A percentile compares a stretch with the other conserved stretches of the same genome.
These are phyloP conservation scores for Trichogramma evanescens DNA, from an alignment of 2,888 invertebrate genomes.

Conservation along the genomic window DNA sequence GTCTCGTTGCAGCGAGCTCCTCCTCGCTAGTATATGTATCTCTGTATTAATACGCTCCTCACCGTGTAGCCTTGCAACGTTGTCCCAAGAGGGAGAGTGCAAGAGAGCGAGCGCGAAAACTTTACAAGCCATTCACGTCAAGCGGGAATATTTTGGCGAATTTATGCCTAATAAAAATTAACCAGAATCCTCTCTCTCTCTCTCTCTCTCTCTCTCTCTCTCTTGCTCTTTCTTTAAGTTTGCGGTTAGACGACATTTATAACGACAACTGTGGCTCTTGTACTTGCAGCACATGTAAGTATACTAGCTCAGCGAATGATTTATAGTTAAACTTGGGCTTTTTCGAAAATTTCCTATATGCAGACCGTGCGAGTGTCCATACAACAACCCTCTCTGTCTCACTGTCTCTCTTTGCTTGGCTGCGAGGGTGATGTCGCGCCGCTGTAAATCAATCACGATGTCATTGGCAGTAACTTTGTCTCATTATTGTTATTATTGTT, in stretches of 20 bases:
- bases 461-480: too few relatives aligned
- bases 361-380: conserved; percentile 11
- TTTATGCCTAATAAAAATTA: conserved; percentile 49
- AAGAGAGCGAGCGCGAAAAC: conserved; percentile 30
- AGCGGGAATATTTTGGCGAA: conserved; percentile 47
- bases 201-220: not conserved
- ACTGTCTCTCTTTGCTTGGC: not conserved
- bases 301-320: not conserved
- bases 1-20: too few relatives aligned
- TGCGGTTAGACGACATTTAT: conserved; percentile 28
- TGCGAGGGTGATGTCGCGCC: too few relatives aligned
- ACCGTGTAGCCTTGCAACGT: not conserved
- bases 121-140: conserved; percentile 46
- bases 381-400: not conserved
- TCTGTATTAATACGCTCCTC: too few relatives aligned
- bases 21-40: too few relatives aligned
- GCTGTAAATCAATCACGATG: too few relatives aligned
- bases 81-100: conserved; percentile 9
- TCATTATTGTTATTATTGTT: too few relatives aligned
- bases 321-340: not conserved
- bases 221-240: not conserved
- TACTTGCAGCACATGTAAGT: conserved; percentile 2
- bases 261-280: conserved; percentile 30
- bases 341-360: conserved; percentile 10
- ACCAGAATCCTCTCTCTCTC: conserved; percentile 34